phyloP scores from a whole-genome alignment of 2,797 vertebrate species.

The Melanotaenia pygmaea region DNA sequence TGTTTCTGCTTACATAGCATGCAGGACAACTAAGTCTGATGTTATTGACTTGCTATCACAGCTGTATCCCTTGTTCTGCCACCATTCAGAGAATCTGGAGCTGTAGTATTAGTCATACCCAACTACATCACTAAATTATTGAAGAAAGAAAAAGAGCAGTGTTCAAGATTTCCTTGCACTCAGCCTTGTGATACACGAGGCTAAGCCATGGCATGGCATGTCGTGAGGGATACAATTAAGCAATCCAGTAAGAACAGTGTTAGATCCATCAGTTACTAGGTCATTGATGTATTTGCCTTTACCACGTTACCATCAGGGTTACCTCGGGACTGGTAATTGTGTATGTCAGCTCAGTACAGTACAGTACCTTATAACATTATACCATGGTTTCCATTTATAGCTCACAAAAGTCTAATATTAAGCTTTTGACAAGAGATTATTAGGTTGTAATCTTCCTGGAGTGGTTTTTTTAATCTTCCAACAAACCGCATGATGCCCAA shows the following conservation, averaged over 20 bases:
- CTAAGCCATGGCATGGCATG: not conserved
- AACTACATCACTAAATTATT: slow-evolving; percentile 1
- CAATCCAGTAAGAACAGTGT: not conserved
- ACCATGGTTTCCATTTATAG: not conserved
- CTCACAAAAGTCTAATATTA: not conserved
- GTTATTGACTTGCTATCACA: not conserved
- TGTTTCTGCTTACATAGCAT: not conserved
- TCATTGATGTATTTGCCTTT: not conserved
- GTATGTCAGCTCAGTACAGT: not conserved
- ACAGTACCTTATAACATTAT: not conserved
- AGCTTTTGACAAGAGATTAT: not conserved
- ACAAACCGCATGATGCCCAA: not conserved
- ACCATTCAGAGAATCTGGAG: slow-evolving; percentile 23
- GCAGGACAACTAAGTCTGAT: not conserved
- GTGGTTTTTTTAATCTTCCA: not conserved
- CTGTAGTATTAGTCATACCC: not conserved
- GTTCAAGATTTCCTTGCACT: not conserved
- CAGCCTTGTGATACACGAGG: not conserved
- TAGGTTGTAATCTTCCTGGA: not conserved
- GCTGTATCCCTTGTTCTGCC: slow-evolving; percentile 33
- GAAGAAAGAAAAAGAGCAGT: not conserved
- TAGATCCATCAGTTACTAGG: not conserved
- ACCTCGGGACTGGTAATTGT: not conserved
- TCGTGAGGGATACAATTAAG: slow-evolving; percentile 1
- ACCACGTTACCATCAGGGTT: not conserved